Conservation (phyloP, 1,140 invertebrate species). For the Rhopalosiphum maidis region DNA sequence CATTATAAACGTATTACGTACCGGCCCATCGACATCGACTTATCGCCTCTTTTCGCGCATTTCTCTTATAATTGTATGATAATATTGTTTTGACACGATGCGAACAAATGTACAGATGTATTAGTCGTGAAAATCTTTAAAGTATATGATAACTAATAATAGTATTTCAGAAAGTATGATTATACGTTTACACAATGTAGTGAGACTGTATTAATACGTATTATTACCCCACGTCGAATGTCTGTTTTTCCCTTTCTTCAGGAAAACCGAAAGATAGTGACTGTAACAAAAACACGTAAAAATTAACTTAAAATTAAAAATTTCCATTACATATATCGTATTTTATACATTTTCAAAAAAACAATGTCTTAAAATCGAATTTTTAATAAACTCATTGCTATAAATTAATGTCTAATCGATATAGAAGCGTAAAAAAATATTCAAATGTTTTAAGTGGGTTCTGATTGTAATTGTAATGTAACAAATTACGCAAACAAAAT, state of each 20-base stretch:
- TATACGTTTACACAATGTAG: neutral
- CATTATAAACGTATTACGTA: neutral
- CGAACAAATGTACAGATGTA: neutral
- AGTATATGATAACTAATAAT: neutral
- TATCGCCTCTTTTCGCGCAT: neutral
- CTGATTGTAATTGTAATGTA: neutral
- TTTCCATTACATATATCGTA: neutral
- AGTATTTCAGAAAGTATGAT: neutral
- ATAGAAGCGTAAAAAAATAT: neutral
- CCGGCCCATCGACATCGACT: neutral
- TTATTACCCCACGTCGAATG: neutral
- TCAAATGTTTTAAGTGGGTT: neutral
- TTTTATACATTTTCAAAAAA: neutral
- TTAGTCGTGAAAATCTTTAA: neutral
- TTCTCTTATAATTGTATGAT: neutral
- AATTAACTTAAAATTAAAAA: neutral
- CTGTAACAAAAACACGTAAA: neutral
- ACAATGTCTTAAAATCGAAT: neutral
- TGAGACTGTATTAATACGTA: neutral
- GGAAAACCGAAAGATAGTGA: neutral
- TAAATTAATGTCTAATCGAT: neutral
- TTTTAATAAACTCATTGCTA: neutral
- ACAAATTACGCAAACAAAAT: neutral
- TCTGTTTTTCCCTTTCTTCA: neutral
- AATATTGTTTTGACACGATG: neutral